A percentile compares a stretch with the other conserved stretches of the same genome.
These are phyloP conservation scores for Dendrolimus houi DNA, from an alignment of 2,888 invertebrate genomes.

Conservation along the genomic window DNA sequence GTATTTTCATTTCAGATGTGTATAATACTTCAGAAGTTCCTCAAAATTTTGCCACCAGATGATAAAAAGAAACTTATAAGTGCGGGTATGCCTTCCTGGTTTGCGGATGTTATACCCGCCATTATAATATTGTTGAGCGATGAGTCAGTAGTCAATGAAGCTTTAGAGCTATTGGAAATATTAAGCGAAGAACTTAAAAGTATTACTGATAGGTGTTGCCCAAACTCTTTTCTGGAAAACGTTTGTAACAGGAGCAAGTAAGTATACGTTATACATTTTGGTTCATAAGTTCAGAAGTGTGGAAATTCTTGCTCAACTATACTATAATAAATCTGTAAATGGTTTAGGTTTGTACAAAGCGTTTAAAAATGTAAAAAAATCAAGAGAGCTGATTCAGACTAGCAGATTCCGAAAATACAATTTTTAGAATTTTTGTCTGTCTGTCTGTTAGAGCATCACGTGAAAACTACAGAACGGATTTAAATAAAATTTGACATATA, in stretches of 20 bases:
- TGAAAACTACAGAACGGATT: too few relatives aligned
- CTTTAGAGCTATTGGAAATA: constrained; percentile 49
- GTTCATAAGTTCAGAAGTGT: not conserved
- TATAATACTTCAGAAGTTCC: constrained; percentile 33
- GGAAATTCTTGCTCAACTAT: too few relatives aligned
- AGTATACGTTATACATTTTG: constrained; percentile 23
- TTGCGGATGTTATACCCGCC: constrained; percentile 59
- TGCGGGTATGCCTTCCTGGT: constrained; percentile 62
- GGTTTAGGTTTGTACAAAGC: too few relatives aligned
- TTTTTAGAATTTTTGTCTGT: too few relatives aligned
- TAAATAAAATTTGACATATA: too few relatives aligned
- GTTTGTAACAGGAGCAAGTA: constrained; percentile 51
- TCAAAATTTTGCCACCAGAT: constrained; percentile 40
- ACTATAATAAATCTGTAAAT: too few relatives aligned
- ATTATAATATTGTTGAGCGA: constrained; percentile 28
- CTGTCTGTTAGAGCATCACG: too few relatives aligned
- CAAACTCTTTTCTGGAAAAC: constrained; percentile 45
- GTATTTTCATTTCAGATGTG: constrained; percentile 12
- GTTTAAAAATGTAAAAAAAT: too few relatives aligned
- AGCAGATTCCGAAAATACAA: too few relatives aligned
- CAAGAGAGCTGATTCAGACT: too few relatives aligned
- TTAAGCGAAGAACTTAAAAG: constrained; percentile 49
- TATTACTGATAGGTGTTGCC: constrained; percentile 50
- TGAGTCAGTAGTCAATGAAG: constrained; percentile 5
- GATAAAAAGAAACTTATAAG: constrained; percentile 41